Base-by-base conservation (phyloP, 2,797 vertebrate genomes). In the Tolypeutes matacus region DNA sequence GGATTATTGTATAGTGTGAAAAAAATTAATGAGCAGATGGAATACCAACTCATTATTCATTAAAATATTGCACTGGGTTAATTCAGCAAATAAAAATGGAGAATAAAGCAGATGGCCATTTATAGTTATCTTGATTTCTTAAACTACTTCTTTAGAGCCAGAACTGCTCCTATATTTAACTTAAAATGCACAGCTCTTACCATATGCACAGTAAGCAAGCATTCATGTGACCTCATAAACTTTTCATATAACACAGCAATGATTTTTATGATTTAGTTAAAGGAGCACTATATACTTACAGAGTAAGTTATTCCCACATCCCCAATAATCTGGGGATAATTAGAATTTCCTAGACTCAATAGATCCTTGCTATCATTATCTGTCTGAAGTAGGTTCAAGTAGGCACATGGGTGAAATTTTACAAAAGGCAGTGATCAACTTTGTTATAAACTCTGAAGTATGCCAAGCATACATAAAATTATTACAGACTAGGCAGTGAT, bases 51-150 rank as follows among this genome's bases (percentile, higher is more conserved):
- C 96, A 97, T 98, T 98, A 97, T 95, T 98, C 97, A 97, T 97
- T 98, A 98, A 98, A 98, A 98, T 98, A 97, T 75, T 98, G 95
- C 96, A 98, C 91, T 96, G 95, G 97, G 97, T 98, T 98, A 98
- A 98, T 98, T 95, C 94, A 97, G 96, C 96, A 98, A 98, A 98
- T 98, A 98, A 97, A 98, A 98, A 97, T 58, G 95, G 93, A 98
- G 97, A 98, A 96, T 76, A 82, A 95, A 98, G 93, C 98, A 98
- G 98, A 98, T 98, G 98, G 98, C 75, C 86, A 34, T 98, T 98
- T 98, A 98, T 95, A 97, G 97, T 97, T 97, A 78, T 97, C 97
- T 96, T 95, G 96, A 98, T 98, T 98, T 98, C 97, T 98, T 98
- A 97, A 97, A 97, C 96, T 97, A 98, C 89, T 97, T 97, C 93